Base-by-base conservation (phyloP, 2,888 invertebrate species). In the Calameuta filiformis region DNA sequence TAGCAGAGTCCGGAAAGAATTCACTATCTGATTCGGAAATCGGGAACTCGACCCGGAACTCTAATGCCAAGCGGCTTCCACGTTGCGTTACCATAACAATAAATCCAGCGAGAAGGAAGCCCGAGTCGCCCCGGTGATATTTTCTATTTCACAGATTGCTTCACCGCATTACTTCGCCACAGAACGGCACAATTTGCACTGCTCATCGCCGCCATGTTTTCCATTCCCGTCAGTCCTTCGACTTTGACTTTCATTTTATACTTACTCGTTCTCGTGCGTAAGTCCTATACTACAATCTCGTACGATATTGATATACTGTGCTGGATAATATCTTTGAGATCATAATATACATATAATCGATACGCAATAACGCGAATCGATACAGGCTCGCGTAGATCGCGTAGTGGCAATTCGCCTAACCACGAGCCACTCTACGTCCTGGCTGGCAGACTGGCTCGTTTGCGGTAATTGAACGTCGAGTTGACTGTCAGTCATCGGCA, bases 41-140 rank as follows among this genome's bases (percentile, higher is more conserved):
- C 87, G 86, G 83, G 83, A 85, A 82, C 83, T 83, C 85, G 81
- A 81, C 76, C 82, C 85, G 88, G 85, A 87, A 88, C 81, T 81
- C 84, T 84, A 84, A 83, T 84, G 85, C 85, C 86, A 87, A 86
- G 81, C 84, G 81, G 85, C 84, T 87, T 87, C 86, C 87, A 87
- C 82, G 81, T 86, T 85, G 85, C 86, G 86, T 87, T 87, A 87
- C 85, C 86, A 85, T 88, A 87, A 86, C 85, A 83, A 87, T 88
- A 88, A 87, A 88, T 88, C 82, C 81, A 79, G 77, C 80, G 83
- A 79, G 81, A 80, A 83, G 81, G 81, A 85, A 83, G 81, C 82
- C 71, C 77, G 79, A 77, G 69, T 75, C 78, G 79, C 81, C 75
- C 56, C 77, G 74, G 77, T 77, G 84, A 83, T 85, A 84, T 83